phyloP scores from a whole-genome alignment of 2,113 vertebrate genomes.

The Arizona elegans region DNA sequence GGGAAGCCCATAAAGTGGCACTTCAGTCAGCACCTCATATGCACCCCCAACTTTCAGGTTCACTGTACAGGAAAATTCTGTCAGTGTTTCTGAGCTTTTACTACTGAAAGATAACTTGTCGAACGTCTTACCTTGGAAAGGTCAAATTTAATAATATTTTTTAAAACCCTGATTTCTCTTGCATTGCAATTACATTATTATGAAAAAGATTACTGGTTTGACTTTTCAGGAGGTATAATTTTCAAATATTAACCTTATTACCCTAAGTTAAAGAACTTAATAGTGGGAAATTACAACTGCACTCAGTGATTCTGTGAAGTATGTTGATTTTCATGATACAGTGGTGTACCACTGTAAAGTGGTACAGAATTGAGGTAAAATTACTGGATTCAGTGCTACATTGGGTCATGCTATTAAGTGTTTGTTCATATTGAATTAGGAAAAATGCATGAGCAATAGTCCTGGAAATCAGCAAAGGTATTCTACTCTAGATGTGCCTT shows the following conservation, averaged over 20 bases:
- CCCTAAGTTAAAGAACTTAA: background rate
- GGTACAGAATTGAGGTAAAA: background rate
- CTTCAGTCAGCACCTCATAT: background rate
- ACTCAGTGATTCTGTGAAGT: background rate
- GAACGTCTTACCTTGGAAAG: background rate
- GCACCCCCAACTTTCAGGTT: background rate
- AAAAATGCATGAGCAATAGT: background rate
- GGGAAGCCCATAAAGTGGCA: background rate
- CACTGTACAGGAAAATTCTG: background rate
- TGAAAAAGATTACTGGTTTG: background rate
- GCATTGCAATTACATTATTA: conserved; percentile 1
- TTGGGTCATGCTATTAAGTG: background rate
- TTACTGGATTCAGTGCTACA: background rate
- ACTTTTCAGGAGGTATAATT: background rate
- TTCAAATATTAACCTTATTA: conserved; percentile 1
- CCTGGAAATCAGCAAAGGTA: background rate
- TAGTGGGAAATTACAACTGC: background rate
- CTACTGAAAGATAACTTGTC: background rate
- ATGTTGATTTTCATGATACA: background rate
- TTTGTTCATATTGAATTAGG: background rate
- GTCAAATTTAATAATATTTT: background rate
- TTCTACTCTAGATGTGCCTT: background rate
- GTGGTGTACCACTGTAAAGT: background rate
- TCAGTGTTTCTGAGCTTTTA: background rate
- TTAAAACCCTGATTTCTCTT: background rate